Base-by-base conservation (phyloP, 1,140 invertebrate genomes). In the Olivierus martensii region DNA sequence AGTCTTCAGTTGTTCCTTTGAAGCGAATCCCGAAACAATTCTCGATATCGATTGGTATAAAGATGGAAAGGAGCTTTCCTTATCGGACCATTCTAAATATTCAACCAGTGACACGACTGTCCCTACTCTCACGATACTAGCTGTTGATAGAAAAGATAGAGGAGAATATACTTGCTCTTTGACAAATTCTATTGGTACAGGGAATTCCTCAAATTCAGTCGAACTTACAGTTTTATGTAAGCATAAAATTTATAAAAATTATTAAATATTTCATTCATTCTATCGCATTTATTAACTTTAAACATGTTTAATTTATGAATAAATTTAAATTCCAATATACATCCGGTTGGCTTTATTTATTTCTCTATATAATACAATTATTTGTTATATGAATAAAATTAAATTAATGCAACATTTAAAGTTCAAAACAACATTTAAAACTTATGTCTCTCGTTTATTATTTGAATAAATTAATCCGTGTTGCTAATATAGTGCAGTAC, bases 111-210 rank as follows among this genome's bases (percentile, higher is more conserved):
- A 14, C 6, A 19, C 42, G 6, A 49, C 45, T 7, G 56, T 57
- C 28, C 63, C 63, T 9, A 59, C 58, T 7, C 71, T 91, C 7
- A 75, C 81, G 15, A 84, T 93, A 52, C 77, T 78, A 60, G 82
- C 87, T 59, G 77, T 84, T 0, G 77, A 78, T 1, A 74, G 83
- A 36, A 73, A 76, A 11, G 87, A 91, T 68, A 77, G 80, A 63
- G 88, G 87, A 35, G 77, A 78, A 57, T 92, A 91, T 67, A 79
- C 75, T 2, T 91, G 87, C 63, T 69, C 79, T 46, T 71, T 90
- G 18, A 75, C 79, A 49, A 93, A 93, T 63, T 72, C 71, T 14
- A 80, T 89, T 34, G 83, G 82, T 2, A 70, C 75, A 42, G 77
- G 79, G 14, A 77, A 75, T 28, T 52, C 62, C 0, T 48, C 52